Conservation (phyloP, 2,797 vertebrate species). For the Thalassophryne amazonica region DNA sequence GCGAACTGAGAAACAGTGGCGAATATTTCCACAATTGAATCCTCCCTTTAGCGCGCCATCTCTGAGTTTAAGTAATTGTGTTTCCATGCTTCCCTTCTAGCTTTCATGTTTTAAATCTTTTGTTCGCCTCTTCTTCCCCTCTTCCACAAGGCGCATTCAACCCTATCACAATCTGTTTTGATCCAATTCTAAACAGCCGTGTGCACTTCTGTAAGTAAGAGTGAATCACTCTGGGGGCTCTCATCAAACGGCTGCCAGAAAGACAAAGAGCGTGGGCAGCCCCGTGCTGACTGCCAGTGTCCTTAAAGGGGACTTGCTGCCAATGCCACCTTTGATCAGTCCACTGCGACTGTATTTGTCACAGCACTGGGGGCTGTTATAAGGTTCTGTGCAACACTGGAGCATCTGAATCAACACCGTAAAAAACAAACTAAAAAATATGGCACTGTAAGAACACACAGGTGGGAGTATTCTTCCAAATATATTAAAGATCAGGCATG, state of each 20-base stretch:
- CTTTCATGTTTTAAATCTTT: constrained; percentile 53
- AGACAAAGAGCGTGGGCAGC: constrained; percentile 71
- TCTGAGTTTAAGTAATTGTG: constrained; percentile 17
- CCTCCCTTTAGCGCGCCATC: constrained; percentile 15
- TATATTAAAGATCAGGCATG: too few species aligned
- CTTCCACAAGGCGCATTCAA: constrained; percentile 34
- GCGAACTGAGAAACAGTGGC: constrained; percentile 31
- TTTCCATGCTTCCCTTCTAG: constrained; percentile 42
- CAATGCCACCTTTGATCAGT: constrained; percentile 73
- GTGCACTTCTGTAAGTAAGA: constrained; percentile 74
- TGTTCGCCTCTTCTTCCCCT: constrained; percentile 29
- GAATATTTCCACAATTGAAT: constrained; percentile 39
- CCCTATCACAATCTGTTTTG: constrained; percentile 72
- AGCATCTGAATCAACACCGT: constrained; percentile 6
- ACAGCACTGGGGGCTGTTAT: constrained; percentile 27
- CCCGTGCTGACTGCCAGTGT: constrained; percentile 66
- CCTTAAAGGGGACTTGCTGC: constrained; percentile 64
- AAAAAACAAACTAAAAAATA: too few species aligned
- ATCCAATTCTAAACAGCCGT: constrained; percentile 76
- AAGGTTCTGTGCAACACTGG: constrained; percentile 18
- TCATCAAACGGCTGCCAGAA: constrained; percentile 77
- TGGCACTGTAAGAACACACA: too few species aligned
- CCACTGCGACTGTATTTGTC: constrained; percentile 48
- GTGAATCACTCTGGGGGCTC: constrained; percentile 74
- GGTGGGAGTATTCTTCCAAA: too few species aligned